Evolutionary conservation across 2,113 vertebrate genomes (phyloP).

Genomic region (Corythoichthys intestinalis): DNA sequence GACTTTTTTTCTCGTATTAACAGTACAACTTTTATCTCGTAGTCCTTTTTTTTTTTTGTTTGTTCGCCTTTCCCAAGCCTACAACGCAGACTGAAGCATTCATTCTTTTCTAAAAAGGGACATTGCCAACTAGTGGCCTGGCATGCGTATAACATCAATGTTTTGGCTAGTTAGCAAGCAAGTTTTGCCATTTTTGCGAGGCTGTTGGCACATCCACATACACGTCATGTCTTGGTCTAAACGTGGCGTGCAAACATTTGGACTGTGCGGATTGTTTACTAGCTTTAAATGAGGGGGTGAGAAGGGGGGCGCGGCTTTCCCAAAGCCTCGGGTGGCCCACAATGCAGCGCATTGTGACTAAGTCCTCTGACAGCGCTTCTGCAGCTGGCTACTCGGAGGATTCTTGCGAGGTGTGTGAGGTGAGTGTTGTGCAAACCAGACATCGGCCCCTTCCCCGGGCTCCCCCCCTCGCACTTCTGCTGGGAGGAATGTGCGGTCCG

Average conservation of each 20-base stretch:
- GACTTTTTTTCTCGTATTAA: too few relatives aligned
- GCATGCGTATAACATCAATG: background rate
- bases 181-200: background rate
- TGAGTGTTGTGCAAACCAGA: slow-evolving; percentile 56
- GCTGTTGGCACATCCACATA: background rate
- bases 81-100: too few relatives aligned
- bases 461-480: slow-evolving; percentile 60
- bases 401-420: slow-evolving; percentile 41
- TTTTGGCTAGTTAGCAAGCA: background rate
- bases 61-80: too few relatives aligned
- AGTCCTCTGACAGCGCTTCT: slow-evolving; percentile 47
- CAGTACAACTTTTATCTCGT: too few relatives aligned
- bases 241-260: background rate
- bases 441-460: slow-evolving; percentile 38
- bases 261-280: slow-evolving; percentile 23
- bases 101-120: background rate
- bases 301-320: slow-evolving; percentile 8
- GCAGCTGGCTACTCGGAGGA: slow-evolving; percentile 60
- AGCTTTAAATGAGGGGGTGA: background rate
- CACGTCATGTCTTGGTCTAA: background rate
- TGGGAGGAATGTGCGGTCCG: slow-evolving; percentile 76
- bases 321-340: slow-evolving; percentile 35
- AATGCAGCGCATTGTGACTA: slow-evolving; percentile 55
- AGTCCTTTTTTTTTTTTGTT: too few relatives aligned
- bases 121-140: background rate